Percentiles rank a stretch among this genome's conserved stretches.
Evolutionary conservation across 2,113 vertebrate genomes (phyloP).

Genomic region (Orcinus orca): DNA sequence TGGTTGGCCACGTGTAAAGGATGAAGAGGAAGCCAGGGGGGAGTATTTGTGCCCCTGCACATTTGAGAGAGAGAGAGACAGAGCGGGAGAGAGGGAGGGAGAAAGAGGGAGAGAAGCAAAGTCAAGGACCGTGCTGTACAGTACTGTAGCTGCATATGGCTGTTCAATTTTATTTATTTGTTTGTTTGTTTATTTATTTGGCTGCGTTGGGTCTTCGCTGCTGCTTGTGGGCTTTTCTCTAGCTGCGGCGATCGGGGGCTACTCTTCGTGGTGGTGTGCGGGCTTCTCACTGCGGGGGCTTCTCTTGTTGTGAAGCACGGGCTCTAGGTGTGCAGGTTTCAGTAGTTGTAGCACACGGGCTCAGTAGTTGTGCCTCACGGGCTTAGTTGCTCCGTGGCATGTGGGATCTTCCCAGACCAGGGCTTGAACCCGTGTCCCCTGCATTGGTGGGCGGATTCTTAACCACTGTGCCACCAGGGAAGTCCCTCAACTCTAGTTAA

Average conservation of each 20-base stretch:
- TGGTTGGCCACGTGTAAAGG: rapidly evolving
- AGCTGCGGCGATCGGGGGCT: no score
- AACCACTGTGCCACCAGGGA: neutral
- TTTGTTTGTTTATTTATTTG: no score
- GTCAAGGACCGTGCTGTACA: neutral
- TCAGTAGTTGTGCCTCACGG: no score
- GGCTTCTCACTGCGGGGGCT: no score
- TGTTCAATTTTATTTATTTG: neutral
- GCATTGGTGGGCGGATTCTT: neutral
- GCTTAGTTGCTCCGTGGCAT: no score
- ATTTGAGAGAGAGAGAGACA: neutral
- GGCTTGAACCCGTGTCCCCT: neutral
- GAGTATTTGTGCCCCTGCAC: neutral
- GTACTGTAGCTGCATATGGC: neutral
- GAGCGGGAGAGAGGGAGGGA: no score
- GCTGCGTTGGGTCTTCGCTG: no score
- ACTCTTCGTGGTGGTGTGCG: no score
- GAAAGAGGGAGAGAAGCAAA: neutral
- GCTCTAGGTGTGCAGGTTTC: no score
- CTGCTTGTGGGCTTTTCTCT: no score
- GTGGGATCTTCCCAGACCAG: neutral
- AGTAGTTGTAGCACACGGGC: no score
- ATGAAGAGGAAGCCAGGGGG: neutral
- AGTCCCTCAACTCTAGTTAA: neutral
- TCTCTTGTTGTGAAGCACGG: no score